Conservation (phyloP, 2,888 invertebrate genomes). For the Tupiocoris notatus region DNA sequence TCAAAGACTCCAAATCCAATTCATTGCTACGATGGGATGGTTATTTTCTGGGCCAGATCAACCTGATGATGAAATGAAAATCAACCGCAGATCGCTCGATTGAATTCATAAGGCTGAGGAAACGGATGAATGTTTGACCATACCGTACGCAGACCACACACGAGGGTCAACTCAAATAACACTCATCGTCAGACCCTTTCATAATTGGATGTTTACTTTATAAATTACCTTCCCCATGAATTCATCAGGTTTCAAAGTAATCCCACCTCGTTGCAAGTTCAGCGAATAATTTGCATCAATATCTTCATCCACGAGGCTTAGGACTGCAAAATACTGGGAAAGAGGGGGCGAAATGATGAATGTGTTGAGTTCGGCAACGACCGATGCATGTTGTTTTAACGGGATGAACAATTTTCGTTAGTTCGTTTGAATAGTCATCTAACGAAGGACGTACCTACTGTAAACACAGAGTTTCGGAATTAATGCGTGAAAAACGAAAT, state of each 20-base stretch:
- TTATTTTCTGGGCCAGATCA: no score
- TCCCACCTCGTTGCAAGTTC: background rate
- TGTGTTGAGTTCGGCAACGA: background rate
- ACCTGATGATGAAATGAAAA: no score
- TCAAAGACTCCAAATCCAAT: no score
- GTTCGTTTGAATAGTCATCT: background rate
- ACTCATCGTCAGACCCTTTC: background rate
- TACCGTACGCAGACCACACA: background rate
- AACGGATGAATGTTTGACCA: no score
- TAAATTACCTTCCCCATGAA: background rate
- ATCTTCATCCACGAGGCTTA: background rate
- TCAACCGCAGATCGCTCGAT: no score
- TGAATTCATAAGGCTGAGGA: no score
- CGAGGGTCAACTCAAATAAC: background rate
- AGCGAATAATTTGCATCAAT: background rate
- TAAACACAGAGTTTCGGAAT: no score
- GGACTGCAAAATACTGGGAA: background rate
- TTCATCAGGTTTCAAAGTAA: background rate
- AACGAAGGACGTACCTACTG: no score
- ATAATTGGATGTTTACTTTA: background rate
- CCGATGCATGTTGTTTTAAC: background rate
- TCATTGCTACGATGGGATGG: no score
- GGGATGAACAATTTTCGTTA: background rate
- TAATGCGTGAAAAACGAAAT: no score
- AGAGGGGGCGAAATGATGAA: background rate